Evolutionary conservation across 2,797 vertebrate species (phyloP).

Genomic region (Schizopygopsis malacanthus): DNA sequence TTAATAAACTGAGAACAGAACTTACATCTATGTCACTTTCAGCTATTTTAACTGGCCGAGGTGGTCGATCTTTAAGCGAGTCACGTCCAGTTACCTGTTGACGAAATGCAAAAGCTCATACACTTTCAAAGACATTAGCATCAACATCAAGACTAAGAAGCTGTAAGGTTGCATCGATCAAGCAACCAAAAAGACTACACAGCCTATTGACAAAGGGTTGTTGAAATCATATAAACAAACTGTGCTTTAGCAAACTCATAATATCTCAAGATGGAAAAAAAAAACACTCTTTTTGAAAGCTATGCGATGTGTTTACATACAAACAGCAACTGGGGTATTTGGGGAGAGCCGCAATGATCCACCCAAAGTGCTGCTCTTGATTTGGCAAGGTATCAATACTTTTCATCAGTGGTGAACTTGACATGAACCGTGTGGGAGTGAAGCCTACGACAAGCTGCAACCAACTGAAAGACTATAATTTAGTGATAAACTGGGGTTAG

Average conservation of each 20-base stretch:
- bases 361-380: slow-evolving; percentile 67
- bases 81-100: slow-evolving; percentile 92
- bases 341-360: slow-evolving; percentile 46
- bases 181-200: slow-evolving; percentile 31
- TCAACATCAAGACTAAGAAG: slow-evolving; percentile 10
- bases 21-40: slow-evolving; percentile 98
- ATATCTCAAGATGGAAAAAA: neutral
- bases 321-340: slow-evolving; percentile 52
- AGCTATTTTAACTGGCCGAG: slow-evolving; percentile 92
- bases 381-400: slow-evolving; percentile 54
- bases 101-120: slow-evolving; percentile 61
- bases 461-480: slow-evolving; percentile 29
- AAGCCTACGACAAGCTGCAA: slow-evolving; percentile 5
- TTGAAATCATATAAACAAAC: slow-evolving; percentile 28
- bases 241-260: neutral
- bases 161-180: slow-evolving; percentile 25
- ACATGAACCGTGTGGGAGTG: slow-evolving; percentile 40
- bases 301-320: slow-evolving; percentile 42
- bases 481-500: slow-evolving; percentile 26
- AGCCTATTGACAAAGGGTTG: slow-evolving; percentile 35
- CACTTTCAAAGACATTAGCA: slow-evolving; percentile 29
- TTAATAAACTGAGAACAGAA: slow-evolving; percentile 58
- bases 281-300: slow-evolving; percentile 44
- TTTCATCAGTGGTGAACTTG: slow-evolving; percentile 45
- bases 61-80: slow-evolving; percentile 83